Conservation (phyloP, 2,113 vertebrate genomes). For the Picathartes gymnocephalus region DNA sequence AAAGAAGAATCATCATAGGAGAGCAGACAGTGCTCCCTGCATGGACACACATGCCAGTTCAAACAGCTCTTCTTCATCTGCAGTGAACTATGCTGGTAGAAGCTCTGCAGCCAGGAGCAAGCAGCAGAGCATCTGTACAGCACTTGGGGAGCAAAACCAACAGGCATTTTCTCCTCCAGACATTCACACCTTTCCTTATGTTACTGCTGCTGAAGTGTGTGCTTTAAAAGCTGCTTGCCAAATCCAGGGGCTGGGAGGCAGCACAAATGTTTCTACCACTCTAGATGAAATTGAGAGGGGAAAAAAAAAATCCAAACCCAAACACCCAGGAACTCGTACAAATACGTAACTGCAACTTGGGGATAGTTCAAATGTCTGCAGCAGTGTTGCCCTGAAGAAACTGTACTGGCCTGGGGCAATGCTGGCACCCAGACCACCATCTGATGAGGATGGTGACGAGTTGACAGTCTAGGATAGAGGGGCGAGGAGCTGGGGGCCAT, state of each 20-base stretch:
- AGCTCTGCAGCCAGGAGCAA: not conserved
- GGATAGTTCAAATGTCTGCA: not conserved
- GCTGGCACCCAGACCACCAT: not conserved
- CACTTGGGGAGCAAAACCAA: not conserved
- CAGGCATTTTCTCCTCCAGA: not conserved
- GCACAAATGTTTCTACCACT: not conserved
- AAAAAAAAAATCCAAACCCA: not conserved
- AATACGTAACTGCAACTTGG: rapidly evolving
- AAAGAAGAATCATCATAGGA: not conserved
- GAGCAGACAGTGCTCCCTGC: not conserved
- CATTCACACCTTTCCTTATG: constrained; percentile 20
- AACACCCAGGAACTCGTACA: not conserved
- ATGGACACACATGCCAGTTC: rapidly evolving
- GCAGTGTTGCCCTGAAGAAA: not conserved
- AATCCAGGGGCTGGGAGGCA: not conserved
- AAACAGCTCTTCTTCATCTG: not conserved
- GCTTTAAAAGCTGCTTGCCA: not conserved
- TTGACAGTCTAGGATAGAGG: not conserved
- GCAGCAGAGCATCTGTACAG: not conserved
- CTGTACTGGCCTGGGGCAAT: not conserved
- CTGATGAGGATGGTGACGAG: not conserved
- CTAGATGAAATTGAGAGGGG: not conserved
- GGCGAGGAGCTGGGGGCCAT: not conserved
- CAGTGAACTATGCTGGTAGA: not conserved
- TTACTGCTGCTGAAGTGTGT: not conserved